Conservation (phyloP, 2,888 invertebrate species). For the Eristalis intricaria region DNA sequence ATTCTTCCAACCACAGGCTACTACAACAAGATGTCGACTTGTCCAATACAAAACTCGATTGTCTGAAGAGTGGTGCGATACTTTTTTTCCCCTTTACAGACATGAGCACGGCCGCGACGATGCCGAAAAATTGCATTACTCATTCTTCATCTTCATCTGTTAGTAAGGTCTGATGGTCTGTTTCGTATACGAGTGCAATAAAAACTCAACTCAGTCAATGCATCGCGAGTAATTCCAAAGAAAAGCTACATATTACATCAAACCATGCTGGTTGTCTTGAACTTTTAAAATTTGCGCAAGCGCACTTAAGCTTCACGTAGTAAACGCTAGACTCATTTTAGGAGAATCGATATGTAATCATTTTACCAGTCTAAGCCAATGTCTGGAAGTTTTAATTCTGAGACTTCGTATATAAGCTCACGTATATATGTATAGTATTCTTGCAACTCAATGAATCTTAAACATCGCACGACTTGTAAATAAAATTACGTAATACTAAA, state of each 20-base stretch:
- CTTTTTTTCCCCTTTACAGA: slow-evolving; percentile 5
- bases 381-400: not conserved
- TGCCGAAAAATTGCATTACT: slow-evolving; percentile 27
- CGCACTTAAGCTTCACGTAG: not conserved
- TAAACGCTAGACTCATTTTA: not conserved
- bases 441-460: not conserved
- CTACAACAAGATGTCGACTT: not conserved
- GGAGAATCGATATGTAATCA: not conserved
- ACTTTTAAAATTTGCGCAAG: not conserved
- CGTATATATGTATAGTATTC: not conserved
- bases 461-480: slow-evolving; percentile 3
- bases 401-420: not conserved
- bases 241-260: slow-evolving; percentile 6
- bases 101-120: not conserved
- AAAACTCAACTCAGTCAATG: not conserved
- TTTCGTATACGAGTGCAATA: not conserved
- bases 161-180: not conserved
- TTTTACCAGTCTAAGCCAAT: not conserved
- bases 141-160: slow-evolving; percentile 21
- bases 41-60: not conserved
- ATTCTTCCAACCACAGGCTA: not conserved
- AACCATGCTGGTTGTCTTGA: not conserved
- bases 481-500: slow-evolving; percentile 36
- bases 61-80: slow-evolving; percentile 6
- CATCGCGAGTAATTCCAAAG: slow-evolving; percentile 19